Conservation (phyloP, 2,888 invertebrate genomes). For the Tiliacea citrago region DNA sequence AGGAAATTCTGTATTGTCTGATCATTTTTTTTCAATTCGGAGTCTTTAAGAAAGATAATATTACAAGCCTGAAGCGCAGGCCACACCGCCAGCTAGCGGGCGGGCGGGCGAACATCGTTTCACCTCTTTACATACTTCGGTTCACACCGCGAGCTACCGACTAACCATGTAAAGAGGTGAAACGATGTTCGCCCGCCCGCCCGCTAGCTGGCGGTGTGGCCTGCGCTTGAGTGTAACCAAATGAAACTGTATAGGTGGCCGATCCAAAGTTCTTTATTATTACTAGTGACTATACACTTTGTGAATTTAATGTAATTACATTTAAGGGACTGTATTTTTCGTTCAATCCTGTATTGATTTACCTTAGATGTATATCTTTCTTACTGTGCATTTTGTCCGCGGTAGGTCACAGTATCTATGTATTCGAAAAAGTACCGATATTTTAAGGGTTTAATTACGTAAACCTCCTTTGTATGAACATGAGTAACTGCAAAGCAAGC, state of each 20-base stretch:
- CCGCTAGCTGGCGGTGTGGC: too few species aligned
- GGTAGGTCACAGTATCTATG: conserved; percentile 21
- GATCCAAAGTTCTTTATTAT: conserved; percentile 22
- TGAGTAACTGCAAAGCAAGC: too few species aligned
- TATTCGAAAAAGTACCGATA: not conserved
- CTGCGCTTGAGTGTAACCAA: conserved; percentile 23
- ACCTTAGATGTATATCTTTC: conserved; percentile 30
- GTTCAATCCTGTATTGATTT: conserved; percentile 41
- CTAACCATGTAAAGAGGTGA: too few species aligned
- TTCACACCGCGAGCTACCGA: too few species aligned
- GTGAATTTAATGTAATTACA: conserved; percentile 28
- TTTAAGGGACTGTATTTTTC: conserved; percentile 28
- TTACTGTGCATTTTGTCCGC: conserved; percentile 37
- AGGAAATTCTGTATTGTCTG: not conserved
- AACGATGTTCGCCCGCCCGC: too few species aligned
- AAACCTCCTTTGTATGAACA: too few species aligned
- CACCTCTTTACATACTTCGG: too few species aligned
- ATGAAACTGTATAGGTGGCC: conserved; percentile 18
- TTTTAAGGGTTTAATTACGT: not conserved
- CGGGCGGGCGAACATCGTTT: too few species aligned
- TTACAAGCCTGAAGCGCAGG: conserved; percentile 1
- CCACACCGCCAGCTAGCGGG: too few species aligned
- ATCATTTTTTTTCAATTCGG: too few species aligned
- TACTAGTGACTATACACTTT: conserved; percentile 15
- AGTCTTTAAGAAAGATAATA: conserved; percentile 2